Conservation (phyloP, 2,113 vertebrate species). For the Myotis lucifugus region DNA sequence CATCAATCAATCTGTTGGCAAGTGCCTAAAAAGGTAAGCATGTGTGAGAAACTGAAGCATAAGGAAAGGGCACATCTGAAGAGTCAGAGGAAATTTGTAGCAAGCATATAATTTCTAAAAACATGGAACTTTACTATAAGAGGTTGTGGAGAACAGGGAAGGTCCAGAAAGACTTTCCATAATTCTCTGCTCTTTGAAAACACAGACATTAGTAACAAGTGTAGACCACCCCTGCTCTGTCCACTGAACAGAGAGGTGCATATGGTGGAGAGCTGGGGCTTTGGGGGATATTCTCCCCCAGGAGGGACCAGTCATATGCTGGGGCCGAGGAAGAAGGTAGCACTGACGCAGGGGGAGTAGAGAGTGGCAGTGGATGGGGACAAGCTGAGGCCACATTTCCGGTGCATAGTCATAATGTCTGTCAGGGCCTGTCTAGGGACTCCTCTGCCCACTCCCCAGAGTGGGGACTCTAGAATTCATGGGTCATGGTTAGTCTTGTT, state of each 20-base stretch:
- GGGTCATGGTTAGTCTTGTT: not conserved
- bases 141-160: not conserved
- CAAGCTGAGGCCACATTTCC: not conserved
- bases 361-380: too few relatives aligned
- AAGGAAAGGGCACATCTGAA: not conserved
- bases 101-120: not conserved
- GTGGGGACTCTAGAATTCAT: not conserved
- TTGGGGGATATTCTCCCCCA: not conserved
- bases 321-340: too few relatives aligned
- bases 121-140: constrained; percentile 3
- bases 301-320: too few relatives aligned
- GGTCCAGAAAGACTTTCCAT: not conserved
- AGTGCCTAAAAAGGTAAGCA: not conserved
- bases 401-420: not conserved
- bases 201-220: not conserved
- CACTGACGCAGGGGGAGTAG: not conserved
- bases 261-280: not conserved
- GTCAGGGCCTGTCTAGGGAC: not conserved
- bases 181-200: constrained; percentile 15
- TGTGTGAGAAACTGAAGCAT: not conserved
- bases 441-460: not conserved
- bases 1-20: not conserved
- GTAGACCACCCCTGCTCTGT: not conserved
- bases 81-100: not conserved
- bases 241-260: not conserved